Evolutionary conservation across 37 sponge, comb jelly and placozoan genomes (phyloP).

Genomic region (Petrosia ficiformis): DNA sequence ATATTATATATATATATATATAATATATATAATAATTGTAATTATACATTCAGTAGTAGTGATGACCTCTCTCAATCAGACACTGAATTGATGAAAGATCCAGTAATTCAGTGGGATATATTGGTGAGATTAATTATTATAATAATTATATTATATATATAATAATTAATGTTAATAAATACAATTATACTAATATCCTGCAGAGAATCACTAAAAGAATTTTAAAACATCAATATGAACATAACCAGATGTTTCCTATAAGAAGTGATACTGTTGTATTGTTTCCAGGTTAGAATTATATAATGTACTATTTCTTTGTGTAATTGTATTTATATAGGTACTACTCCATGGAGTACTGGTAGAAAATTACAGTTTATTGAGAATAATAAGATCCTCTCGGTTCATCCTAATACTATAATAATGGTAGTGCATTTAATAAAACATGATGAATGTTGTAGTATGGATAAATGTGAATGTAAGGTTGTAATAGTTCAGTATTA

Average conservation of each 20-base stretch:
- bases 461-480: too few species aligned
- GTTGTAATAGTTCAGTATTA: too few species aligned
- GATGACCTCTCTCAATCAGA: too few species aligned
- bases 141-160: neutral
- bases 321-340: slow-evolving; percentile 5
- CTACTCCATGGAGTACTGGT: slow-evolving; percentile 20
- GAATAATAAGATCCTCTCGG: slow-evolving; percentile 6
- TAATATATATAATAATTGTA: too few species aligned
- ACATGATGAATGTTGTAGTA: neutral
- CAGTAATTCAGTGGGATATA: too few species aligned
- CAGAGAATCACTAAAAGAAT: slow-evolving; percentile 14
- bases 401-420: slow-evolving; percentile 32
- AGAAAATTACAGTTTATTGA: slow-evolving; percentile 21
- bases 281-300: slow-evolving; percentile 12
- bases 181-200: neutral
- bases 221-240: neutral
- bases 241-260: neutral
- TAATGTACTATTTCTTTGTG: neutral
- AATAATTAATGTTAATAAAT: neutral
- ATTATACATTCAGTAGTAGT: too few species aligned
- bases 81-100: too few species aligned
- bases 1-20: too few species aligned
- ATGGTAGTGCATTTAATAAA: slow-evolving; percentile 32
- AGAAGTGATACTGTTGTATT: slow-evolving; percentile 21
- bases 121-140: too few species aligned